Evolutionary conservation across 92 coral and sea anemone species (phyloP), one percentile per base, ranked within the genome.

Genomic region (Zoanthus solanderi): DNA sequence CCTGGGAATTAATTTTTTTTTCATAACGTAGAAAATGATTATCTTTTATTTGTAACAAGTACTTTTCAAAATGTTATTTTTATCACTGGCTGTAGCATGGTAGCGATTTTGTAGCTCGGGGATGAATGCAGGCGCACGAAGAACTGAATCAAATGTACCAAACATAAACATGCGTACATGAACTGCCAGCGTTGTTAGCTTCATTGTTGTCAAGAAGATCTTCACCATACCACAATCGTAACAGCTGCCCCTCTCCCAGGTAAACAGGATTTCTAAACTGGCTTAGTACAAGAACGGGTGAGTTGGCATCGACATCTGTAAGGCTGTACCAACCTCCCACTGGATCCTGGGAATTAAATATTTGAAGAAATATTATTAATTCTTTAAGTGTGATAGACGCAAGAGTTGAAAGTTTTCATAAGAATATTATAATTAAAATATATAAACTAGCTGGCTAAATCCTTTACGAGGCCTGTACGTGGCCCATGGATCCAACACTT

Each of bases 221-320:
- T 31, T 81, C 75, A 34, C 85, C 85, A 10, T 63, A 81, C 85
- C 85, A 81, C 17, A 81, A 10, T 17, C 85, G 67, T 71, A 81
- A 67, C 28, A 11, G 58, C 61, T 81, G 85, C 4, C 7, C 13
- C 15, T 1, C 7, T 11, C 18, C 23, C 28, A 81, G 1, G 17
- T 45, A 81, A 4, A 81, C 76, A 28, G 85, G 85, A n/a, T 56
- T 81, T 37, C 58, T 7, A 31, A 81, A 81, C 30, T 66, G 60
- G 61, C 58, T 67, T 30, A 81, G 47, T 2, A 67, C 85, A 16
- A 81, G 85, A 13, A 6, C 47, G 0, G 63, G 75, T 6, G 85
- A 81, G 58, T 66, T 81, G 85, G 63, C 46, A 46, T 81, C 63
- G 28, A 32, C 10, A 9, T 48, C 85, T 11, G 75, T 42, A 17